Percentiles rank a stretch among this genome's conserved stretches.
These are phyloP conservation scores for Falco rusticolus DNA, from an alignment of 2,797 vertebrate species.

Conservation along the genomic window DNA sequence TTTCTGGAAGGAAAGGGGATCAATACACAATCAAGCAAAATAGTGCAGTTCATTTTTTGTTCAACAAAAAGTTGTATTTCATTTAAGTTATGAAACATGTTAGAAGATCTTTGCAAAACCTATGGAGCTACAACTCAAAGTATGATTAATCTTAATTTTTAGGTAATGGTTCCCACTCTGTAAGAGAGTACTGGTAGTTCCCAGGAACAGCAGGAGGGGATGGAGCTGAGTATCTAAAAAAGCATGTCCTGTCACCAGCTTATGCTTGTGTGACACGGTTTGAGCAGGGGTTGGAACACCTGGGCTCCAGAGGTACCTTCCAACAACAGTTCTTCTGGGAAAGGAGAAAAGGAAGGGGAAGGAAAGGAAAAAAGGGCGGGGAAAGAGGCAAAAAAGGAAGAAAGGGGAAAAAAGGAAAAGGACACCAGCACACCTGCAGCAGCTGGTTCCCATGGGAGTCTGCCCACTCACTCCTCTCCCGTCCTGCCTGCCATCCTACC, in stretches of 20 bases:
- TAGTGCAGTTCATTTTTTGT: background rate
- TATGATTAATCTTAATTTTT: background rate
- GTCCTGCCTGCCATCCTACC: background rate
- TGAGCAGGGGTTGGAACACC: background rate
- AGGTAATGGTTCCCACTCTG: accelerated
- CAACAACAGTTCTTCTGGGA: background rate
- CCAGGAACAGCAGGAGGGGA: background rate
- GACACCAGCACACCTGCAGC: accelerated
- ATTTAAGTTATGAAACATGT: background rate
- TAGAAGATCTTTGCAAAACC: background rate
- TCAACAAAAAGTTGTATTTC: background rate
- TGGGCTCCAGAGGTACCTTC: background rate
- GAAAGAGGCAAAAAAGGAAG: accelerated
- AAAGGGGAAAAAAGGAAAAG: too few species aligned
- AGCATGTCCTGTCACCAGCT: background rate
- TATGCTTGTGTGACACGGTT: accelerated
- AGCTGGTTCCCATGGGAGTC: background rate
- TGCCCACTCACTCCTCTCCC: background rate
- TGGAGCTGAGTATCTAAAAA: too few species aligned
- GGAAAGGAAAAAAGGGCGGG: too few species aligned
- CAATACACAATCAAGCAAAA: background rate
- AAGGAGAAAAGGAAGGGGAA: background rate
- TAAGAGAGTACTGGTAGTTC: background rate
- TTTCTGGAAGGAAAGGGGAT: background rate
- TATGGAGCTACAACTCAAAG: background rate